Evolutionary conservation across 2,888 invertebrate species (phyloP), one percentile per base, ranked within the genome.

Genomic region (Caenorhabditis sp.): DNA sequence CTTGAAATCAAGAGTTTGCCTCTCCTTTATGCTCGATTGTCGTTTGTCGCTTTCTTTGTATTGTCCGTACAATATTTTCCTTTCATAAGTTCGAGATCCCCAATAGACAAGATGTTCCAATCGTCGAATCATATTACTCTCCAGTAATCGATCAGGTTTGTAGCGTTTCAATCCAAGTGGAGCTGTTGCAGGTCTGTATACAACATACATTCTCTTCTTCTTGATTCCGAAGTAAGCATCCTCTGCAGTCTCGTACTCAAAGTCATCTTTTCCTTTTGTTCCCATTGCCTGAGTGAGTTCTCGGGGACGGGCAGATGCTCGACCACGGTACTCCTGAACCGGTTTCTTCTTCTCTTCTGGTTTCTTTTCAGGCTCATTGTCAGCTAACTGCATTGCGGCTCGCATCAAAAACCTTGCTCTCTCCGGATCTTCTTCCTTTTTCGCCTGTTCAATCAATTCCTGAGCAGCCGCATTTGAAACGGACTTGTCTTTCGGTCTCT

Each of bases 121-220:
- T 2, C 61, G 55, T 50, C 58, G 37, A 11, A 80, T 13, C 15
- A 80, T 55, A 5, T 51, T 65, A 37, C 44, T 62, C 37, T 80
- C 80, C 15, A 35, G 18, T 1, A 80, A 50, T 1, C 74, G 51
- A 60, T 70, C 69, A 1, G 80, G 69, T 8, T 51, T 69, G 26
- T 76, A 80, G 47, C 74, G 50, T 35, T 20, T 60, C 24, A 76
- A 26, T 26, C 55, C 61, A 15, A 62, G 58, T 8, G 76, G 70
- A n/a, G n/a, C 18, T 8, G 81, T 69, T 1, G 81, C 76, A 22
- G 76, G 61, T 50, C 68, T 60, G 47, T 53, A 65, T 0, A 81
- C 53, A 18, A 81, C 65, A 8, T 76, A 76, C 65, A 81, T 70
- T n/a, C 70, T 37, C 26, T 71, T 70, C 40, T 80, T 80, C 18